Base-by-base conservation (phyloP, 2,113 vertebrate species). In the Tautogolabrus adspersus region DNA sequence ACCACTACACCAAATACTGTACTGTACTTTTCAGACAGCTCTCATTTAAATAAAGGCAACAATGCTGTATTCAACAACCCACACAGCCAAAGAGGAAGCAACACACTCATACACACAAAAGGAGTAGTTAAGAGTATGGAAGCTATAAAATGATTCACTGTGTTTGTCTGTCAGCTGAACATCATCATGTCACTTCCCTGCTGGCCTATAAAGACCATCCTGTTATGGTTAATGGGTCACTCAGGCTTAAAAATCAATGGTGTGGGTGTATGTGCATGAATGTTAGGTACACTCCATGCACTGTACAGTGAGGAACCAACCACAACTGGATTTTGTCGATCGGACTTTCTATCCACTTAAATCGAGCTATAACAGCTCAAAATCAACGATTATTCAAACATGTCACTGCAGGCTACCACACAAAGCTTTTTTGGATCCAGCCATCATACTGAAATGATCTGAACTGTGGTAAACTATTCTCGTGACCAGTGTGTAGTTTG, bases 41-140 rank as follows among this genome's bases (percentile, higher is more conserved):
- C 38, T 63, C 12, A 84, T 72, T 82, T 55, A 84, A 84, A 77
- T 79, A 1, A 68, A 66, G 77, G 40, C 42, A 61, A 70, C 37
- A 62, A 54, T 69, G 65, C 22, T 57, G 52, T 34, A 66, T 68
- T 70, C 63, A 84, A 22, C 5, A 30, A 40, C 58, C 38, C 46
- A 40, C n/a, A 60, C 75, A 74, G 51, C 16, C 38, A 0, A 76
- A 0, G 52, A 72, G 82, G 75, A 80, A 85, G 75, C 52, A 51
- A 66, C 42, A 73, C 30, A 66, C 30, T 30, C 38, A 38, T 12
- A 66, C 15, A 6, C 47, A 76, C 38, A 70, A 49, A 60, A 18
- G 62, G 18, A 68, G 42, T 21, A 21, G 22, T 64, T 55, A 18
- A 40, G 3, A 62, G 49, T 37, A 40, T 60, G 18, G 44, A 66